Conservation (phyloP, 2,888 invertebrate species). For the Chrysodeixis includens region DNA sequence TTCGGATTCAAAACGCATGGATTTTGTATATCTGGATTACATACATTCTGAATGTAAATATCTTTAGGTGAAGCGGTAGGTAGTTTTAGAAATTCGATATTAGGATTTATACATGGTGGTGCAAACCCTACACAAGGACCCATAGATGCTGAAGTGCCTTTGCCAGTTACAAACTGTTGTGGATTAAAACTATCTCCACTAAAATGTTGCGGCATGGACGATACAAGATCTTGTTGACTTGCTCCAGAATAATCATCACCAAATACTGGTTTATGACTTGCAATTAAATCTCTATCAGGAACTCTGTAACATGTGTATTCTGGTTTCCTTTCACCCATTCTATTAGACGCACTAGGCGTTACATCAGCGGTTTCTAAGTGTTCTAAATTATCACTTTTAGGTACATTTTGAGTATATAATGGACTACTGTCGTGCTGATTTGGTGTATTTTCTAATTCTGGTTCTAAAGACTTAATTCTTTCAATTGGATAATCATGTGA, state of each 20-base stretch:
- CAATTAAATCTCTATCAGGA: background rate
- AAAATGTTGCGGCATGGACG: background rate
- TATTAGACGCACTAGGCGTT: background rate
- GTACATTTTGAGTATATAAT: background rate
- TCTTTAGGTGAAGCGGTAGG: background rate
- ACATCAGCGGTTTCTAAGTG: too few relatives aligned
- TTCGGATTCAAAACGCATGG: background rate
- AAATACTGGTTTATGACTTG: too few relatives aligned
- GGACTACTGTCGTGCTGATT: constrained; percentile 7
- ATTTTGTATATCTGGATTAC: background rate
- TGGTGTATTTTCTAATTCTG: constrained; percentile 10
- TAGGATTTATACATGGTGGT: background rate
- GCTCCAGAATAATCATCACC: background rate
- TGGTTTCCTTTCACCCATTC: background rate
- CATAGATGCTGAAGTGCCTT: too few relatives aligned
- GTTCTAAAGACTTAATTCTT: background rate
- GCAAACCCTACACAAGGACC: background rate
- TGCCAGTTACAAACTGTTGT: background rate
- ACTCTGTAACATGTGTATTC: background rate
- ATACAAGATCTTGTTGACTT: background rate
- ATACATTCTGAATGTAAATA: too few relatives aligned
- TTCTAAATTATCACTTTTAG: background rate
- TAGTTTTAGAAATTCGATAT: background rate
- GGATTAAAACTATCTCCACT: too few relatives aligned
- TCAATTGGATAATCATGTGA: constrained; percentile 8